Evolutionary conservation across 2,113 vertebrate species (phyloP), one percentile per base, ranked within the genome.

Genomic region (Pseudopipra pipra): DNA sequence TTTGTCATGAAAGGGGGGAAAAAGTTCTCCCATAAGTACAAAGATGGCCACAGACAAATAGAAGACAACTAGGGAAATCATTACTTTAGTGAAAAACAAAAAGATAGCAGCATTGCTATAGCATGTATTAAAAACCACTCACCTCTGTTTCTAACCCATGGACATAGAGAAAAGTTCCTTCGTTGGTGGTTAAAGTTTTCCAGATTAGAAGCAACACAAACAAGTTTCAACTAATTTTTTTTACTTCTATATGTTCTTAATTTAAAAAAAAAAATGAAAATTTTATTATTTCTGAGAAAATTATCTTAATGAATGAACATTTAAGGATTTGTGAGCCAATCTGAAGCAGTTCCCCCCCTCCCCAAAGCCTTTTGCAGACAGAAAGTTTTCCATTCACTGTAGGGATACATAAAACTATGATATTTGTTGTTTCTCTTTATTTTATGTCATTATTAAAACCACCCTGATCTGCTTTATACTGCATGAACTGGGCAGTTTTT

Each of bases 341-440:
- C 20, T 49, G 39, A 84, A 87, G 49, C 17, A 62, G 22, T 18
- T 17, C 2, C 28, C 4, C 10, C 19, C 41, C 43, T 67, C 31
- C 12, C 5, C 11, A 66, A 58, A 55, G 27, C 37, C 16, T 89
- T 59, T 70, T 51, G 17, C 15, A 14, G 9, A 14, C 6, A 18
- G 24, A 44, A 12, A n/a, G 3, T 43, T 83, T 90, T 49, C 25
- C 33, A 25, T 22, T 91, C 41, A 25, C 27, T 54, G 3, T 20
- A 46, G 3, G 3, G 35, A 31, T 37, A 22, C 0, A 1, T 1
- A 68, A 21, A 43, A 35, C 18, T 0, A 0, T 17, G 11, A 33
- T 14, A 43, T 1, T 31, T 44, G 7, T 20, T 47, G 8, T 18
- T 89, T 72, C 51, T 44, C 59, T 85, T 35, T 51, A 35, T 70